phyloP scores from a whole-genome alignment of 2,888 invertebrate species.

The Priocnemis perturbator region DNA sequence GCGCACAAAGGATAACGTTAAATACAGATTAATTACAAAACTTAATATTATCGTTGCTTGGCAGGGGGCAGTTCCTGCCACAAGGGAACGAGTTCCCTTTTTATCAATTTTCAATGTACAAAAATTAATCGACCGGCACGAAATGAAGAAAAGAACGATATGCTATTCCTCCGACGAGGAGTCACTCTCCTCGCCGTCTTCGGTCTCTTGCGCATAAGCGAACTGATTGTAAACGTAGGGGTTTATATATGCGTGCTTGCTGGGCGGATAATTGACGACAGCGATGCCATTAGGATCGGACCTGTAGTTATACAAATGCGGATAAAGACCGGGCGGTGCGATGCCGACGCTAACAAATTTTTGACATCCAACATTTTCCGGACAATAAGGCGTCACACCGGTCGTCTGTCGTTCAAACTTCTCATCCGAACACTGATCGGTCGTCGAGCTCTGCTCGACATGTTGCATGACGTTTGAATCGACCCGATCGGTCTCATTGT shows the following conservation, averaged over 20 bases:
- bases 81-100: constrained; percentile 22
- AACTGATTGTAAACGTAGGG: constrained; percentile 66
- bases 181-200: constrained; percentile 61
- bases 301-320: constrained; percentile 68
- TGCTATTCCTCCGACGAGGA: constrained; percentile 64
- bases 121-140: constrained; percentile 40
- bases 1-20: constrained; percentile 64
- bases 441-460: constrained; percentile 34
- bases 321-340: constrained; percentile 64
- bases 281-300: constrained; percentile 65
- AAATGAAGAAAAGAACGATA: constrained; percentile 38
- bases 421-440: constrained; percentile 44
- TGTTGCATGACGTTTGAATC: constrained; percentile 35
- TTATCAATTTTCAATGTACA: constrained; percentile 43
- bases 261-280: constrained; percentile 68
- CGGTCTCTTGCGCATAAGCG: constrained; percentile 55
- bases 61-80: constrained; percentile 9
- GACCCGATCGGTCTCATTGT: constrained; percentile 25
- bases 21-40: constrained; percentile 75
- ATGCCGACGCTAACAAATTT: constrained; percentile 64
- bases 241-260: constrained; percentile 66
- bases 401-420: constrained; percentile 33
- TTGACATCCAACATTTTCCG: constrained; percentile 45
- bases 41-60: constrained; percentile 66
- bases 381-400: constrained; percentile 40